These are phyloP conservation scores for Thaumetopoea pityocampa DNA, from an alignment of 1,140 invertebrate genomes.

Conservation along the genomic window DNA sequence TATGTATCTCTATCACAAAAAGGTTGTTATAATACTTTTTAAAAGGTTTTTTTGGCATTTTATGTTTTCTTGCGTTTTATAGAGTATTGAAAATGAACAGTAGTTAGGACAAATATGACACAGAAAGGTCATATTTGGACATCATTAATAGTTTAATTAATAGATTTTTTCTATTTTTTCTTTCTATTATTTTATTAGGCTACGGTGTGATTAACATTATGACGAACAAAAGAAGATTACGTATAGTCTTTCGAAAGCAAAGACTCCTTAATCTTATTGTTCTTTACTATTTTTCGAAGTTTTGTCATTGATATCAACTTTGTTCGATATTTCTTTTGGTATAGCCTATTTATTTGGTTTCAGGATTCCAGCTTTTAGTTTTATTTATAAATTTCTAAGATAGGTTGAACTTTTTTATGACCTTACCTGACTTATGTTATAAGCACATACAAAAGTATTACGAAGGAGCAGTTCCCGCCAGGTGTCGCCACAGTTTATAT, in stretches of 20 bases:
- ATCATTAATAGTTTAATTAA: too few relatives aligned
- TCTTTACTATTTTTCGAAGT: constrained; percentile 12
- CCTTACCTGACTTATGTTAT: background rate
- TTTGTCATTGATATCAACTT: constrained; percentile 15
- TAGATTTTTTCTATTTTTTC: too few relatives aligned
- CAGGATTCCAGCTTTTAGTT: constrained; percentile 1
- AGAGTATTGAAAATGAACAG: too few relatives aligned
- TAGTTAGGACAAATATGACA: too few relatives aligned
- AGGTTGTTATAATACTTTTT: too few relatives aligned
- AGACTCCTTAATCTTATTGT: constrained; percentile 35
- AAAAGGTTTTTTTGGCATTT: too few relatives aligned
- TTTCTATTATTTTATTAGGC: constrained; percentile 4
- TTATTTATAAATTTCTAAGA: background rate
- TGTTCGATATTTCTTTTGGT: constrained; percentile 3
- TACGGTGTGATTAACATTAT: constrained; percentile 23
- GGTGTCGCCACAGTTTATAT: too few relatives aligned
- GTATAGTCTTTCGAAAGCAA: constrained; percentile 30
- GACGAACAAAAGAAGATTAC: constrained; percentile 25
- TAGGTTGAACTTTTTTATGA: background rate
- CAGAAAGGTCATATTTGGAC: too few relatives aligned
- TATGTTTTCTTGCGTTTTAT: too few relatives aligned
- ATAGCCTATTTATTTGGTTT: too few relatives aligned
- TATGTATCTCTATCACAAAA: too few relatives aligned
- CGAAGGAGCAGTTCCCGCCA: too few relatives aligned
- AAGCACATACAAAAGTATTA: background rate